These are phyloP conservation scores for Callaeas wilsoni DNA, from an alignment of 2,113 vertebrate species.

Conservation along the genomic window DNA sequence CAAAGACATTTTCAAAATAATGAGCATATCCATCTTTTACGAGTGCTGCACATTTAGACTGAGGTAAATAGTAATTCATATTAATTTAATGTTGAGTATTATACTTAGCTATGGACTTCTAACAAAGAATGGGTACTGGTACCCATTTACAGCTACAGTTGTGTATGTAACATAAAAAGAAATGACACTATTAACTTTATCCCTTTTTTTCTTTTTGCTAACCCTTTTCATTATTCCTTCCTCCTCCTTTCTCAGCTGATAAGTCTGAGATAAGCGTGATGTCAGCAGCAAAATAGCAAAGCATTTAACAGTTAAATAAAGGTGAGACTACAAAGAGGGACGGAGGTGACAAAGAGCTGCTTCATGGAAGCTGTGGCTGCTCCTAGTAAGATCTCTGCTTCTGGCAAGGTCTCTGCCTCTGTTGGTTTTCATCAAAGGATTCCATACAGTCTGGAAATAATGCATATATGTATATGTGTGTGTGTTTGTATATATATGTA, in stretches of 20 bases:
- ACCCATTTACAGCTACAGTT: not conserved
- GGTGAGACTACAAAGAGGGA: not conserved
- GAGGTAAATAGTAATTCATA: not conserved
- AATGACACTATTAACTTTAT: not conserved
- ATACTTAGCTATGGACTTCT: not conserved
- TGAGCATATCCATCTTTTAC: not conserved
- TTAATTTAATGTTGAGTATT: not conserved
- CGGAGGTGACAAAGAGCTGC: not conserved
- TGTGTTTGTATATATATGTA: fast-evolving
- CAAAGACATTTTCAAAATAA: not conserved
- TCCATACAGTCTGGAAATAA: not conserved
- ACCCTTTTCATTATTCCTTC: not conserved
- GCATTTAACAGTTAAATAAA: not conserved
- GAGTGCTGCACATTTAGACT: not conserved
- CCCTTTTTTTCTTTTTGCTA: not conserved
- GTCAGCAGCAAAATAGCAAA: not conserved
- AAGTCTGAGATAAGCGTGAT: not conserved
- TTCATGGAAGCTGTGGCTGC: not conserved
- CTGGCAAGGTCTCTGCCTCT: not conserved
- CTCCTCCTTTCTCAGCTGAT: not conserved
- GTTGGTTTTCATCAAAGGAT: not conserved
- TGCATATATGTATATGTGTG: fast-evolving
- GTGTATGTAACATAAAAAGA: not conserved
- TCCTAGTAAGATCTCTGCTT: not conserved
- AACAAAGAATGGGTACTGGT: not conserved